A percentile compares a stretch with the other conserved stretches of the same genome.
Evolutionary conservation across 2,113 vertebrate species (phyloP).

Genomic region (Pipa parva): DNA sequence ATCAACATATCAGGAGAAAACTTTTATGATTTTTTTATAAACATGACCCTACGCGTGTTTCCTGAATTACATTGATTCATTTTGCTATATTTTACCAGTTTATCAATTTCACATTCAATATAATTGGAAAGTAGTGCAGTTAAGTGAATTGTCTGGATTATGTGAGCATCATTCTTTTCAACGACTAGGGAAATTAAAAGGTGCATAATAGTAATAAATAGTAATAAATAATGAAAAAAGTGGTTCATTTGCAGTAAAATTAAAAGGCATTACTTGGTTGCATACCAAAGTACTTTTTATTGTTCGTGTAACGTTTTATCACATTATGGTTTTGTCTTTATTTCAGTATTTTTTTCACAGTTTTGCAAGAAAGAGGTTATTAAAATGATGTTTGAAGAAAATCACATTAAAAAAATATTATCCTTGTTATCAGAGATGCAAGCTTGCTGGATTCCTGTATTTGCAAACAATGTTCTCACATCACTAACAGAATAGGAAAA

Average conservation of each 20-base stretch:
- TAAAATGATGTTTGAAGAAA: too few species aligned
- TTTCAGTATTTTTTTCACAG: too few species aligned
- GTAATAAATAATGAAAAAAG: conserved; percentile 9
- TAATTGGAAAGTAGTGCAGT: conserved; percentile 33
- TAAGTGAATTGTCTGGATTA: conserved; percentile 41
- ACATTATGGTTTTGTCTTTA: too few species aligned
- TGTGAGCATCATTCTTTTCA: conserved; percentile 30
- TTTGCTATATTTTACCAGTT: conserved; percentile 29
- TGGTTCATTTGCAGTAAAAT: neutral
- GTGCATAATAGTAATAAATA: conserved; percentile 33
- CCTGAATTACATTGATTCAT: conserved; percentile 40
- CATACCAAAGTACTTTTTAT: neutral
- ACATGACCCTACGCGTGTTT: neutral
- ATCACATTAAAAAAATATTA: too few species aligned
- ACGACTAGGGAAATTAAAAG: conserved; percentile 25
- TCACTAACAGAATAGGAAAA: too few species aligned
- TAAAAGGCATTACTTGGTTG: neutral
- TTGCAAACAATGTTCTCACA: too few species aligned
- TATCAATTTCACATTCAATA: conserved; percentile 37
- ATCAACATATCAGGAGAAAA: conserved; percentile 41
- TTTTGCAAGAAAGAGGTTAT: too few species aligned
- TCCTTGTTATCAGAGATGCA: too few species aligned
- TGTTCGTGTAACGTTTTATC: neutral
- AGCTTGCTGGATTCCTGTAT: too few species aligned
- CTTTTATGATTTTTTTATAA: too few species aligned